Evolutionary conservation across 2,888 invertebrate species (phyloP), one percentile per base, ranked within the genome.

Genomic region (Nomada fabriciana): DNA sequence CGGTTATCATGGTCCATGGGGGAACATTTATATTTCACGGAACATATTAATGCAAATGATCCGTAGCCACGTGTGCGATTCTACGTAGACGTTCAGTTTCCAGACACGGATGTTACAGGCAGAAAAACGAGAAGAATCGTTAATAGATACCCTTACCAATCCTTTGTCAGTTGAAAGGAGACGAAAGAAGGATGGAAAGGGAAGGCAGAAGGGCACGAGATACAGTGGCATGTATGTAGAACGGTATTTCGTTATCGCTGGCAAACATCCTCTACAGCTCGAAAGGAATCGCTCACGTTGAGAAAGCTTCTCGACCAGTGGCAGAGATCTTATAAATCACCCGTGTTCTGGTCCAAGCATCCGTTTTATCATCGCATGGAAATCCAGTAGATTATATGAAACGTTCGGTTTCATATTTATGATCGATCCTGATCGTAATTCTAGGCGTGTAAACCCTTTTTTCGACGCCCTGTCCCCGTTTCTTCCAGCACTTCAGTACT

Each of bases 351-450:
- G 68, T 57, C 80, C 78, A 72, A 85, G 83, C 83, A 87, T 87
- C 84, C 92, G 90, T 92, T 93, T 93, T 92, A 92, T 92, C 92
- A 92, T 92, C 91, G 90, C 91, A 92, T 93, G 93, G 93, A 93
- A 92, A 93, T 93, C 89, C 91, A 92, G 91, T 90, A 91, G 92
- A 90, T 92, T 93, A 92, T 91, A 91, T 89, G 90, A 88, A 89
- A 90, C 90, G 90, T 88, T 87, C 87, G 87, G 87, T 85, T 90
- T 90, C 90, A 91, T 92, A 92, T 92, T 92, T 92, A 92, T 91
- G 91, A 88, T 86, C 88, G 84, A 70, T 68, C 81, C 80, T 67
- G 61, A 64, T 77, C 72, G 80, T 84, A 88, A 84, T 88, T 85
- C 84, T 84, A 67, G 83, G 73, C 81, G 52, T n/a, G 52, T 36